Evolutionary conservation across 1,140 invertebrate genomes (phyloP), one percentile per base, ranked within the genome.

Genomic region (Aphelenchoides besseyi): DNA sequence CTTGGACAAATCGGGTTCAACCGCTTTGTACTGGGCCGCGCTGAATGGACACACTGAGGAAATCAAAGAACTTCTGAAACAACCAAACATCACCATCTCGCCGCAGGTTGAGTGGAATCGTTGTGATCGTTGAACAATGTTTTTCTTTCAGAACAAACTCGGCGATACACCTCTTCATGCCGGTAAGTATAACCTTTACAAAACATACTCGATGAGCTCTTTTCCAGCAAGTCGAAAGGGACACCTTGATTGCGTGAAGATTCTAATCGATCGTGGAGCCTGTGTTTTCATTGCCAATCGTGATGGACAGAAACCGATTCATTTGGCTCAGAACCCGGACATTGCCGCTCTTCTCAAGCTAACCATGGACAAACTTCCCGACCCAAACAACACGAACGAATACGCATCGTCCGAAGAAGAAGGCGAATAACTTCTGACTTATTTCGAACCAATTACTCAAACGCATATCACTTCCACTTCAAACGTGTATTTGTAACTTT

Each of bases 1-100:
- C 68, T 85, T 91, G 70, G 90, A 91, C 84, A 88, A 89, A 76
- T 88, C 89, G 69, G 90, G 89, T 8, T 89, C 89, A 53, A 90
- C 89, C 57, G 87, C 90, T 28, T 79, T 91, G 12, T 90, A 91
- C 81, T 91, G 90, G 89, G 89, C 89, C 48, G 85, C 88, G 33
- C 88, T 89, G 81, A 88, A 88, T 36, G 88, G 88, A 23, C 88
- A 89, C 76, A 68, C 81, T 12, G 77, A 82, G 1, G 85, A 86
- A 69, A 57, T 87, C 5, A 59, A 85, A 55, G 53, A 67, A 1
- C 74, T 88, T 48, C 76, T 88, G 3, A 59, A 59, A 41, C 70
- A 79, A 3, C 74, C 75, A 1, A 86, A 86, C 59, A 82, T 86
- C 79, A 68, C 85, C 67, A 75, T 87, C 30, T 85, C 86, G 74